These are phyloP conservation scores for Proteles cristata DNA, from an alignment of 2,113 vertebrate genomes.

Conservation along the genomic window DNA sequence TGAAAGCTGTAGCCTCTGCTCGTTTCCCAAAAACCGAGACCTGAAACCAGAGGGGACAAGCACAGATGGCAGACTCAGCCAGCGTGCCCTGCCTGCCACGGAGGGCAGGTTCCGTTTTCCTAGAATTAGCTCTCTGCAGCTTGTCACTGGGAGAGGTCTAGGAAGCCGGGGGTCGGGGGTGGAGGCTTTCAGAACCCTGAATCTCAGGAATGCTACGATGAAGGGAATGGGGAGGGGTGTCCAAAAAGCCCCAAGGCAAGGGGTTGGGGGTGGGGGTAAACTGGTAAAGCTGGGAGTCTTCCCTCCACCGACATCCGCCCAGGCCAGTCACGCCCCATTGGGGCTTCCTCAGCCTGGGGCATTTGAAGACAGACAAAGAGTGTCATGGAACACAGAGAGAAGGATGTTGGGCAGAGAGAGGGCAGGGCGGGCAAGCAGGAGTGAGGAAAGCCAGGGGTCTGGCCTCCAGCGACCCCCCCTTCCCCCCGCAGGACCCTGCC, in stretches of 20 bases:
- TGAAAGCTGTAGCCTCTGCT: background rate
- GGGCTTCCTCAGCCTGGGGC: conserved; percentile 69
- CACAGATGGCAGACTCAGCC: background rate
- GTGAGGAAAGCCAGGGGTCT: background rate
- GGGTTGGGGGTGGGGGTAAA: background rate
- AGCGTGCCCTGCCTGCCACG: background rate
- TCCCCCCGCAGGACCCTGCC: background rate
- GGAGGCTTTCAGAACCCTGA: background rate
- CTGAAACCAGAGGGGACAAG: background rate
- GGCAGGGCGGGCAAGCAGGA: background rate
- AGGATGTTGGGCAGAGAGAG: background rate
- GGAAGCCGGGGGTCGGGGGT: background rate
- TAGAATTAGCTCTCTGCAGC: background rate
- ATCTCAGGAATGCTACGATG: background rate
- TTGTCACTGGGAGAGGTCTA: background rate
- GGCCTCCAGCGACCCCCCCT: background rate
- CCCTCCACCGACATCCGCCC: background rate
- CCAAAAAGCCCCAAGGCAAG: background rate
- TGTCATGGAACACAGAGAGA: background rate
- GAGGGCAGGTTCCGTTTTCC: background rate
- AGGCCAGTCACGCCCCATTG: conserved; percentile 32
- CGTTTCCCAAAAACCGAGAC: background rate
- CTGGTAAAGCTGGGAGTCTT: background rate
- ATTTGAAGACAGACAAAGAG: conserved; percentile 52
- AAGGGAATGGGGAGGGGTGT: background rate